These are phyloP conservation scores for Apeltes quadracus DNA, from an alignment of 2,113 vertebrate species.

Conservation along the genomic window DNA sequence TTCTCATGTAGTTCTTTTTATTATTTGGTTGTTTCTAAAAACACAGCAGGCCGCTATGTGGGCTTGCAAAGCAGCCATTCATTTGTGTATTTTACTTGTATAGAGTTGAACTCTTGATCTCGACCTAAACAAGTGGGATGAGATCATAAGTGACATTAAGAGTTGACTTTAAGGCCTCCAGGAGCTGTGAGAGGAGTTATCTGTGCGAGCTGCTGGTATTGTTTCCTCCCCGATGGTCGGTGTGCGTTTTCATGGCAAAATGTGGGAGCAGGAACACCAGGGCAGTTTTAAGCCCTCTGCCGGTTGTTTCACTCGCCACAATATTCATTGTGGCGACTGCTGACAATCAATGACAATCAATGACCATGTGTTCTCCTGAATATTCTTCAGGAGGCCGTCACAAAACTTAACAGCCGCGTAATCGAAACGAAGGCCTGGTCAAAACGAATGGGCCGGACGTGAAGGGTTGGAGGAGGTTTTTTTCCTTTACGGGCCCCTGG, in stretches of 20 bases:
- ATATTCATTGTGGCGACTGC: too few relatives aligned
- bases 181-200: neutral
- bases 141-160: neutral
- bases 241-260: neutral
- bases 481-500: neutral
- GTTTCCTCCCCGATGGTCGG: neutral
- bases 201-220: neutral
- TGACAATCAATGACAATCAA: too few relatives aligned
- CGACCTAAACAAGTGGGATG: neutral
- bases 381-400: too few relatives aligned
- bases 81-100: neutral
- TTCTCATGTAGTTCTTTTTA: neutral
- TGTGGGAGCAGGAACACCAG: neutral
- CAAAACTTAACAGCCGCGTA: neutral
- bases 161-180: neutral
- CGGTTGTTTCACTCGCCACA: too few relatives aligned
- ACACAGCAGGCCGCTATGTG: too few relatives aligned
- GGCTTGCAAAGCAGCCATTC: too few relatives aligned
- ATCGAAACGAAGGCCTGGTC: neutral
- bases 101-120: neutral
- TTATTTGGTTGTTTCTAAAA: neutral
- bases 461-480: neutral
- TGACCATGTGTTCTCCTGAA: too few relatives aligned
- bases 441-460: neutral
- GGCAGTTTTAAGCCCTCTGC: neutral